phyloP scores from a whole-genome alignment of 1,140 invertebrate species.

The Archivesica marissinica region DNA sequence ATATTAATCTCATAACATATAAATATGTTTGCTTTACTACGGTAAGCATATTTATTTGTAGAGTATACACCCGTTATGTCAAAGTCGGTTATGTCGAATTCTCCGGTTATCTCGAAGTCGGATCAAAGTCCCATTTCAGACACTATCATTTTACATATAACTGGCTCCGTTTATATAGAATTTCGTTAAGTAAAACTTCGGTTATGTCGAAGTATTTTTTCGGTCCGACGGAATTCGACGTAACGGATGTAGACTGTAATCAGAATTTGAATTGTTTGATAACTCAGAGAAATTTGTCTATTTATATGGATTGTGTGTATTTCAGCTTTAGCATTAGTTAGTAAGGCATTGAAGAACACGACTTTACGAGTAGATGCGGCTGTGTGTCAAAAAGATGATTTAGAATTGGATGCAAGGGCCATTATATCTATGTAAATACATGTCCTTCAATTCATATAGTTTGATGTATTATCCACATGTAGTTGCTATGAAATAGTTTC shows the following conservation, averaged over 20 bases:
- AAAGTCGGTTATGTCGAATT: no score
- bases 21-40: no score
- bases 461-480: neutral
- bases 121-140: no score
- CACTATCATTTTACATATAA: neutral
- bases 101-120: no score
- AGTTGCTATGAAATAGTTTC: neutral
- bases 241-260: no score
- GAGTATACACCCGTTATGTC: no score
- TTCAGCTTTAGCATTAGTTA: slow-evolving; percentile 34
- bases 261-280: neutral
- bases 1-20: no score
- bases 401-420: slow-evolving; percentile 18
- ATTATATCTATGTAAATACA: slow-evolving; percentile 46
- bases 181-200: neutral
- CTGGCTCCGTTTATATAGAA: neutral
- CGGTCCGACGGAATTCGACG: neutral
- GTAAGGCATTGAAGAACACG: neutral
- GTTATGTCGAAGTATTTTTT: neutral
- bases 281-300: neutral
- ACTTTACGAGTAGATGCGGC: slow-evolving; percentile 18
- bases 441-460: no score
- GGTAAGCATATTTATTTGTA: no score
- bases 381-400: neutral
- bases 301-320: neutral